Percentiles rank a stretch among this genome's conserved stretches.
phyloP scores from a whole-genome alignment of 2,113 vertebrate species.

The Garra rufa region DNA sequence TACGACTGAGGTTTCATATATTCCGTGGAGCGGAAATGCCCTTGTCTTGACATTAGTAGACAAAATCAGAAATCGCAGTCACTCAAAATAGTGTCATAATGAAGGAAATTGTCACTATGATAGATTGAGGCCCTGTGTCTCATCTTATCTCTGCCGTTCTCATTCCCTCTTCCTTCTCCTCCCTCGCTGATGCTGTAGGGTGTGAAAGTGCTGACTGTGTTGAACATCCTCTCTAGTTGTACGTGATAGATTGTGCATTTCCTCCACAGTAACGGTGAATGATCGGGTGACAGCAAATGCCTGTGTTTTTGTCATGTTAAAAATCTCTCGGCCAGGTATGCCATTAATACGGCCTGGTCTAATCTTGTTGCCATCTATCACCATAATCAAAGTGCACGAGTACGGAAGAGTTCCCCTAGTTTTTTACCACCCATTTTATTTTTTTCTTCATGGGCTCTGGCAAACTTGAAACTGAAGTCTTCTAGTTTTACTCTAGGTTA shows the following conservation, averaged over 20 bases:
- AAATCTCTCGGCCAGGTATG: constrained; percentile 31
- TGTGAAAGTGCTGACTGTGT: constrained; percentile 53
- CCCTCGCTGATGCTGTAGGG: neutral
- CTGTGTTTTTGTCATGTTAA: constrained; percentile 49
- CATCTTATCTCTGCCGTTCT: neutral
- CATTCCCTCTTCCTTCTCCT: neutral
- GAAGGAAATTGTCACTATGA: constrained; percentile 51
- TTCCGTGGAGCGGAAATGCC: neutral
- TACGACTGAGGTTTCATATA: neutral
- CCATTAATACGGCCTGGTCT: constrained; percentile 14
- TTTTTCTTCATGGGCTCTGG: neutral
- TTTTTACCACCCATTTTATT: neutral
- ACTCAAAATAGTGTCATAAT: constrained; percentile 50
- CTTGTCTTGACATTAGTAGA: constrained; percentile 36
- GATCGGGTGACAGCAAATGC: constrained; percentile 48
- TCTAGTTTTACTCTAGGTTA: neutral
- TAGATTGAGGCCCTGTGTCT: constrained; percentile 32
- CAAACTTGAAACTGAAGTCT: neutral
- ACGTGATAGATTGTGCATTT: neutral
- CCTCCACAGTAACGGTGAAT: constrained; percentile 46
- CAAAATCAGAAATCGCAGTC: constrained; percentile 39
- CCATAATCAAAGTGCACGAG: constrained; percentile 1
- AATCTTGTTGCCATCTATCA: constrained; percentile 49
- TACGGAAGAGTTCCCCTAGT: neutral
- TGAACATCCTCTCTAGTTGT: constrained; percentile 31